Evolutionary conservation across 2,797 vertebrate species (phyloP), one percentile per base, ranked within the genome.

Genomic region (Argentina silus): DNA sequence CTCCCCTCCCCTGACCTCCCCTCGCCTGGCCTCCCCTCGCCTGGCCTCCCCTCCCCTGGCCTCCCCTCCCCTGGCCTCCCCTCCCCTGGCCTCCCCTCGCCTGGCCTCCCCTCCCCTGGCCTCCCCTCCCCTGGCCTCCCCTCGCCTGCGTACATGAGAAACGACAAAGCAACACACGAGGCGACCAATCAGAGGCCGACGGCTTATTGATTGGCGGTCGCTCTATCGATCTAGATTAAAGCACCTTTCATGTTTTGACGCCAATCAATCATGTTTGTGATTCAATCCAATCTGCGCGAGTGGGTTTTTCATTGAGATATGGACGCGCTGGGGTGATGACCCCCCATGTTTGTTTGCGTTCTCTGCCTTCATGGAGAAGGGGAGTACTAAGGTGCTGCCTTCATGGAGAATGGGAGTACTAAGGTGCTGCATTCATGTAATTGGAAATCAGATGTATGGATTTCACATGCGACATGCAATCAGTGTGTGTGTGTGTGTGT

Each of bases 241-340:
- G 61, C 74, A 51, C 53, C 21, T 77, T 70, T 76, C 77, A 56
- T 57, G 68, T 27, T 14, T 47, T 72, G 67, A 80, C 47, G 2
- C 53, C 73, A 69, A 67, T 83, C 73, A 50, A 44, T 87, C 81
- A 75, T 70, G 73, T 83, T 83, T 67, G 84, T 0, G 65, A 77
- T 72, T 83, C 74, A 89, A 84, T 87, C 78, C 74, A 27, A 75
- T 36, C 27, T 2, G 27, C 27, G 73, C 70, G 85, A 89, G 84
- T 82, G 57, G 72, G 65, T 84, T 78, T n/a, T 76, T 82, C 7
- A 61, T 81, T 82, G 76, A n/a, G 64, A 81, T 57, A 56, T 21
- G 9, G 3, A 27, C 23, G 21, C 21, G 11, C 51, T 15, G 51
- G n/a, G 51, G 15, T 53, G 51, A 60, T 44, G 43, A 74, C 76